Evolutionary conservation across 2,888 invertebrate species (phyloP).

Genomic region (Emesis furor): DNA sequence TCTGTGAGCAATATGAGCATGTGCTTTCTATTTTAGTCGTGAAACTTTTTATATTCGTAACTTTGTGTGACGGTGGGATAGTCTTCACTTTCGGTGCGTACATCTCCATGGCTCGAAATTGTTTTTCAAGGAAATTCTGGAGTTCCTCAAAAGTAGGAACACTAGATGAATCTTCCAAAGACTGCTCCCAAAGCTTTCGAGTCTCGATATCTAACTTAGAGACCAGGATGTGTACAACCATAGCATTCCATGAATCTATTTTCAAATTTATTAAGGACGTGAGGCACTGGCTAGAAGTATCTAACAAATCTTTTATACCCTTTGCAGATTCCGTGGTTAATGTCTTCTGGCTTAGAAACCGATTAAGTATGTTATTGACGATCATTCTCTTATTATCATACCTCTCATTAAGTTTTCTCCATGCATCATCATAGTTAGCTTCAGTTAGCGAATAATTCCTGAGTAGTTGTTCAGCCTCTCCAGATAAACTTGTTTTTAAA

Average conservation of each 20-base stretch:
- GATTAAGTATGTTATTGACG: slow-evolving; percentile 62
- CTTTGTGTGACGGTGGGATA: no score
- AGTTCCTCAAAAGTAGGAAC: no score
- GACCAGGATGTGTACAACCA: slow-evolving; percentile 58
- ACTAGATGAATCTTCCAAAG: no score
- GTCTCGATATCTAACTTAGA: slow-evolving; percentile 66
- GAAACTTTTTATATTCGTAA: slow-evolving; percentile 44
- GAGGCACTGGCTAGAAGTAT: slow-evolving; percentile 72
- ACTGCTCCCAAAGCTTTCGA: slow-evolving; percentile 67
- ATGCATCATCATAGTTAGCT: slow-evolving; percentile 65
- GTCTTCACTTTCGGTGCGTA: no score
- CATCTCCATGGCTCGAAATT: no score
- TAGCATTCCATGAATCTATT: slow-evolving; percentile 61
- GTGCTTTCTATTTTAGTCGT: slow-evolving; percentile 44
- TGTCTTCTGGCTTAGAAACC: slow-evolving; percentile 67
- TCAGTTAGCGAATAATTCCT: slow-evolving; percentile 45
- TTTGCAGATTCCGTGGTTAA: slow-evolving; percentile 48
- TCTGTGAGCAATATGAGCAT: slow-evolving; percentile 51
- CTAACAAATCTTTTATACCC: slow-evolving; percentile 71
- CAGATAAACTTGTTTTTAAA: slow-evolving; percentile 27
- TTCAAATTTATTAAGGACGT: slow-evolving; percentile 55
- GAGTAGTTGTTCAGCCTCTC: slow-evolving; percentile 41
- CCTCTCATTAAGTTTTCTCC: slow-evolving; percentile 59
- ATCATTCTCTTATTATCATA: slow-evolving; percentile 64
- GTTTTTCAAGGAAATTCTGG: no score